Conservation (phyloP, 2,888 invertebrate genomes). For the Hoplodrina blanda region DNA sequence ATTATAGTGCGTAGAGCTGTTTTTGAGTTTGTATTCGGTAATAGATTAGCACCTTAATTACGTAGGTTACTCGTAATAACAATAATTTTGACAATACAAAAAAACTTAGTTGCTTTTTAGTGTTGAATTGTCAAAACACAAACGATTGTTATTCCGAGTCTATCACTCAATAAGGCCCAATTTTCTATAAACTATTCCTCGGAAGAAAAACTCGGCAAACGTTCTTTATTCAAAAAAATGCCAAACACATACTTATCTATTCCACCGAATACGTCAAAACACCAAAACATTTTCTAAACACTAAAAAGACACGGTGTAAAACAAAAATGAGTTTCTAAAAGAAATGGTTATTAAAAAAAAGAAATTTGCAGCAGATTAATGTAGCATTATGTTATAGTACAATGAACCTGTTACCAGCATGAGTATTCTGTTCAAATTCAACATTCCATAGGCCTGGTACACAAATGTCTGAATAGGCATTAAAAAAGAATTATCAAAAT, state of each 20-base stretch:
- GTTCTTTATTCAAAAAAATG: too few relatives aligned
- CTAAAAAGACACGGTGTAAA: constrained; percentile 18
- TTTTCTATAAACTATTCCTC: too few relatives aligned
- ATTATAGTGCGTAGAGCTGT: constrained; percentile 11
- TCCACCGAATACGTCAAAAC: background rate
- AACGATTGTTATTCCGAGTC: background rate
- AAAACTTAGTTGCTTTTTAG: background rate
- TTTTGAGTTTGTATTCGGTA: background rate
- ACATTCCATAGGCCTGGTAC: background rate
- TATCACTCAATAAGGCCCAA: too few relatives aligned
- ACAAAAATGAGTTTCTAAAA: background rate
- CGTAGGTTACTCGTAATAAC: background rate
- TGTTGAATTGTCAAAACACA: background rate
- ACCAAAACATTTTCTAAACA: constrained; percentile 1
- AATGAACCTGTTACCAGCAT: constrained; percentile 23
- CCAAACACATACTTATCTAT: background rate
- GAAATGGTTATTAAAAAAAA: constrained; percentile 1
- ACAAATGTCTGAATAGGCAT: background rate
- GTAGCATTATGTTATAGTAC: constrained; percentile 31
- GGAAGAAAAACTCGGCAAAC: too few relatives aligned
- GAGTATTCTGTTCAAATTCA: background rate
- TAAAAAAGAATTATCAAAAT: too few relatives aligned
- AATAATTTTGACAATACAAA: background rate
- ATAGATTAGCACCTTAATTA: background rate
- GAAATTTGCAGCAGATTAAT: constrained; percentile 12